phyloP scores from a whole-genome alignment of 2,113 vertebrate genomes.

The Eupsittula cactorum region DNA sequence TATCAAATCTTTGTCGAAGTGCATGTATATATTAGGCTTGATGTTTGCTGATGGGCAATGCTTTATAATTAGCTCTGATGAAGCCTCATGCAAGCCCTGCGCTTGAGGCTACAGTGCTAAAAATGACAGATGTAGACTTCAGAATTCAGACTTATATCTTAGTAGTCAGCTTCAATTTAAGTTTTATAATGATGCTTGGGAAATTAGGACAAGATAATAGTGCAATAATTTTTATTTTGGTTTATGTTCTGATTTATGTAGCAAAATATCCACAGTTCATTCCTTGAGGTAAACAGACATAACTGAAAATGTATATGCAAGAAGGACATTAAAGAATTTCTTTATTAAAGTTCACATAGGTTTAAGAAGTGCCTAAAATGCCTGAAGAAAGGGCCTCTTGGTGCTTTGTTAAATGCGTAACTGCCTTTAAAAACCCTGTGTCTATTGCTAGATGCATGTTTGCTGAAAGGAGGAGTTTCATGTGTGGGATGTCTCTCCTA shows the following conservation, averaged over 20 bases:
- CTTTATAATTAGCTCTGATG: constrained; percentile 11
- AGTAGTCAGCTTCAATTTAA: not conserved
- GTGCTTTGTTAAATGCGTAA: not conserved
- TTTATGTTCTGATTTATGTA: not conserved
- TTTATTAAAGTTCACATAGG: not conserved
- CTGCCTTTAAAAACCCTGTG: not conserved
- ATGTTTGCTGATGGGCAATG: constrained; percentile 4
- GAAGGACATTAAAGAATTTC: not conserved
- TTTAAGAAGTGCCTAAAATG: not conserved
- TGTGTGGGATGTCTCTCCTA: accelerated
- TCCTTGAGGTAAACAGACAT: not conserved
- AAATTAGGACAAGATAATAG: not conserved
- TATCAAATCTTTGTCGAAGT: not conserved
- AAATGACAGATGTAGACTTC: not conserved
- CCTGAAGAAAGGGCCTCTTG: not conserved
- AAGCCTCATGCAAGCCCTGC: not conserved
- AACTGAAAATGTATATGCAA: not conserved
- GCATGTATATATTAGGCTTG: not conserved
- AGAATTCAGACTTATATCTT: not conserved
- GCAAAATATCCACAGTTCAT: not conserved
- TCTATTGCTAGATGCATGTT: not conserved
- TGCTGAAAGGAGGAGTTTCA: not conserved
- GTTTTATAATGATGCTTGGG: not conserved
- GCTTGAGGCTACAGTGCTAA: not conserved
- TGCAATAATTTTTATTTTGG: not conserved